phyloP scores from a whole-genome alignment of 2,797 vertebrate genomes.

The Odontamblyopus lacepedii region DNA sequence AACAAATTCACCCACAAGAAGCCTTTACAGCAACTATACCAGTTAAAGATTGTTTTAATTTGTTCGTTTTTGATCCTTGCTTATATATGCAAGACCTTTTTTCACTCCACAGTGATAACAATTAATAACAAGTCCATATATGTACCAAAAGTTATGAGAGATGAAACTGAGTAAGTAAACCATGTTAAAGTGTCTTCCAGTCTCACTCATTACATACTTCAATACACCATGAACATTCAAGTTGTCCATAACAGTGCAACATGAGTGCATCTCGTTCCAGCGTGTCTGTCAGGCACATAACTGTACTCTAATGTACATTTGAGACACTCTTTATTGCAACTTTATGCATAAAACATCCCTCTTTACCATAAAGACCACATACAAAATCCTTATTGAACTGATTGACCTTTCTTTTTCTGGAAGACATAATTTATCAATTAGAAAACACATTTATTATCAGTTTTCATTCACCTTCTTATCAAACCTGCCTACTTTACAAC shows the following conservation, averaged over 20 bases:
- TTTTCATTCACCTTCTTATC: constrained; percentile 45
- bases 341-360: constrained; percentile 30
- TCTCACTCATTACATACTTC: constrained; percentile 15
- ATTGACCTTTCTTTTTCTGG: constrained; percentile 48
- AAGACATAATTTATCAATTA: constrained; percentile 56
- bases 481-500: constrained; percentile 17
- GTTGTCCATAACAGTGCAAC: constrained; percentile 63
- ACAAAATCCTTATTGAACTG: constrained; percentile 29
- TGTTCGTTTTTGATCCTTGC: constrained; percentile 56
- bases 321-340: constrained; percentile 55
- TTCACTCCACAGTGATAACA: constrained; percentile 42
- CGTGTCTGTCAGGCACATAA: constrained; percentile 30
- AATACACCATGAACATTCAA: constrained; percentile 60
- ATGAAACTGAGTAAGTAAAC: constrained; percentile 31
- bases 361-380: constrained; percentile 45
- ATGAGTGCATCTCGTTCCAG: constrained; percentile 38
- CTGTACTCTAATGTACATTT: constrained; percentile 27
- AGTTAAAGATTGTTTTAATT: constrained; percentile 33
- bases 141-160: constrained; percentile 40
- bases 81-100: constrained; percentile 10
- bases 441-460: constrained; percentile 38
- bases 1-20: constrained; percentile 33
- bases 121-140: constrained; percentile 24
- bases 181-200: constrained; percentile 31
- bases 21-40: constrained; percentile 40